A percentile compares a stretch with the other conserved stretches of the same genome.
phyloP scores from a whole-genome alignment of 2,888 invertebrate species.

The Phaonia tiefii region DNA sequence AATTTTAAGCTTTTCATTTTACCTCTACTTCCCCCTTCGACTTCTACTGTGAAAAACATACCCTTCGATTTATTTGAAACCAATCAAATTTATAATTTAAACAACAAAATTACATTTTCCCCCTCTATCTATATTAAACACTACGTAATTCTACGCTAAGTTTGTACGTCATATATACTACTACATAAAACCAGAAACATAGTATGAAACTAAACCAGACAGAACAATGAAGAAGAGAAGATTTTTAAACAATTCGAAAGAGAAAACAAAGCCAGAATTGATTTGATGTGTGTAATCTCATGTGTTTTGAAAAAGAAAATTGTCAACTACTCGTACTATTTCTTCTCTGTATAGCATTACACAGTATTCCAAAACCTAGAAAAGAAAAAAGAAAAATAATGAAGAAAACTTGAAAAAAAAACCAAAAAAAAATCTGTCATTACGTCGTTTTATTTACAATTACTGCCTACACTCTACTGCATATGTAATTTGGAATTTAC shows the following conservation, averaged over 20 bases:
- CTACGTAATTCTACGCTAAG: slow-evolving; percentile 67
- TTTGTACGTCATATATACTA: slow-evolving; percentile 52
- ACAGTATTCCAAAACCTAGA: slow-evolving; percentile 67
- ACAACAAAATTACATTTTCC: slow-evolving; percentile 3
- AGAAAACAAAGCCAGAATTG: slow-evolving; percentile 48
- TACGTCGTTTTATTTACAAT: slow-evolving; percentile 63
- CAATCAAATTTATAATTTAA: too few relatives aligned
- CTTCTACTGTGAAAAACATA: slow-evolving; percentile 20
- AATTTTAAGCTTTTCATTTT: slow-evolving; percentile 58
- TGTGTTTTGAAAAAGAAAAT: slow-evolving; percentile 18
- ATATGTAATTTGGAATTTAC: slow-evolving; percentile 59
- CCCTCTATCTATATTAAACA: slow-evolving; percentile 18
- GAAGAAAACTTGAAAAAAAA: too few relatives aligned
- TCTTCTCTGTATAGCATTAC: too few relatives aligned
- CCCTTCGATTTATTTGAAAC: slow-evolving; percentile 6
- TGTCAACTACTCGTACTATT: slow-evolving; percentile 63
- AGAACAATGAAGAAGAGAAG: slow-evolving; percentile 35
- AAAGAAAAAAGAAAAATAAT: slow-evolving; percentile 58
- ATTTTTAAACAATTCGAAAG: too few relatives aligned
- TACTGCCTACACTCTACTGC: slow-evolving; percentile 45
- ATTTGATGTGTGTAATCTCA: slow-evolving; percentile 62
- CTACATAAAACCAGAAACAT: slow-evolving; percentile 17
- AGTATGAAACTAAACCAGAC: slow-evolving; percentile 42
- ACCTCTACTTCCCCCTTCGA: slow-evolving; percentile 36
- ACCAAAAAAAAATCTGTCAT: slow-evolving; percentile 16